Evolutionary conservation across 2,113 vertebrate genomes (phyloP).

Genomic region (Brienomyrus brachyistius): DNA sequence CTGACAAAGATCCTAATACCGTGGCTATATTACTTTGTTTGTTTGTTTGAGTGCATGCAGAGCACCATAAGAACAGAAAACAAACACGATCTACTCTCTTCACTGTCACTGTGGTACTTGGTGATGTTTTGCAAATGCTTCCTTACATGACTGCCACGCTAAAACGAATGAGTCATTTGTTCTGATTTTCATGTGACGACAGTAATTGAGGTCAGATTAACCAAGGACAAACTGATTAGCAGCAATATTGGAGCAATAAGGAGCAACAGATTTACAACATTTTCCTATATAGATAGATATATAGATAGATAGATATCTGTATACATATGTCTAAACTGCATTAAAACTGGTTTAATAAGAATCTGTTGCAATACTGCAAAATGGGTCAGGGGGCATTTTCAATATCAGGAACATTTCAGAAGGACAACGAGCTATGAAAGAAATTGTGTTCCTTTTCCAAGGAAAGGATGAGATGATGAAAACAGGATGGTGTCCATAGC

Average conservation of each 20-base stretch:
- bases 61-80: not conserved
- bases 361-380: not conserved
- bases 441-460: conserved; percentile 4
- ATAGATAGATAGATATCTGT: not conserved
- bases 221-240: not conserved
- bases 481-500: conserved; percentile 18
- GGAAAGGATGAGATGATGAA: conserved; percentile 13
- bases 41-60: not conserved
- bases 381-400: not conserved
- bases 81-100: not conserved
- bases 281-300: not conserved
- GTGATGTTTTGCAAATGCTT: conserved; percentile 3
- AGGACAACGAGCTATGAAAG: conserved; percentile 3
- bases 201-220: not conserved
- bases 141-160: not conserved
- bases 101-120: not conserved
- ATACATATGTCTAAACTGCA: not conserved
- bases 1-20: not conserved
- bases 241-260: not conserved
- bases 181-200: not conserved
- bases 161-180: conserved; percentile 7
- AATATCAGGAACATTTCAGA: conserved; percentile 11
- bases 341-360: conserved; percentile 5
- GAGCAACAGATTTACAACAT: not conserved
- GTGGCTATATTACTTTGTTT: not conserved